These are phyloP conservation scores for Lithosia quadra DNA, from an alignment of 2,888 invertebrate species.

Conservation along the genomic window DNA sequence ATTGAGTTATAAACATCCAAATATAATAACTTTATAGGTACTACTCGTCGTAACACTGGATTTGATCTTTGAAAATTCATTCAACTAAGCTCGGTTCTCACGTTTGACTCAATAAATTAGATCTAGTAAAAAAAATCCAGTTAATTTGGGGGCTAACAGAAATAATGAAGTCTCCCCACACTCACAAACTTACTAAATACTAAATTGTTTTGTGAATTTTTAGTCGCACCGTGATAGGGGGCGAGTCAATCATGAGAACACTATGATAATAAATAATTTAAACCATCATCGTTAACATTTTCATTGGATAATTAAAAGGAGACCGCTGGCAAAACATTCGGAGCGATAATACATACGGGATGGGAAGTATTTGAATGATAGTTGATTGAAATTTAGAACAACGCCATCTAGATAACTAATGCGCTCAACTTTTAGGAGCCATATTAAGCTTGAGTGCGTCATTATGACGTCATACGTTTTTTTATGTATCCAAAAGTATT, in stretches of 20 bases:
- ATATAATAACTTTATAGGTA: no score
- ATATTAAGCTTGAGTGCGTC: no score
- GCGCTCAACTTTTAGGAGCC: conserved; percentile 16
- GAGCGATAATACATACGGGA: conserved; percentile 53
- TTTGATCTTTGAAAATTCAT: no score
- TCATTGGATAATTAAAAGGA: conserved; percentile 75
- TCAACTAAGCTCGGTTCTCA: no score
- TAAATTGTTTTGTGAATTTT: not conserved
- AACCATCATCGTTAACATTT: conserved; percentile 59
- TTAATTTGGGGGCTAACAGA: no score
- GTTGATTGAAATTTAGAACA: conserved; percentile 57
- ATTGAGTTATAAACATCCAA: no score
- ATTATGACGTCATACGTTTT: not conserved
- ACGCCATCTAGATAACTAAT: conserved; percentile 67
- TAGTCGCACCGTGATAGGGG: not conserved
- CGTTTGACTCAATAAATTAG: no score
- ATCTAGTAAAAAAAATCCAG: no score
- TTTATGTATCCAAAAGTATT: no score
- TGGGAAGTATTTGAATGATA: conserved; percentile 49
- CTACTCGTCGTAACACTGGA: no score
- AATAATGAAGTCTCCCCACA: no score
- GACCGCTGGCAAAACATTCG: conserved; percentile 73
- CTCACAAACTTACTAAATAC: no score
- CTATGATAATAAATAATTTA: conserved; percentile 28
- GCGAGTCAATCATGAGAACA: not conserved